Evolutionary conservation across 1,140 invertebrate genomes (phyloP), one percentile per base, ranked within the genome.

Genomic region (Pantala flavescens): DNA sequence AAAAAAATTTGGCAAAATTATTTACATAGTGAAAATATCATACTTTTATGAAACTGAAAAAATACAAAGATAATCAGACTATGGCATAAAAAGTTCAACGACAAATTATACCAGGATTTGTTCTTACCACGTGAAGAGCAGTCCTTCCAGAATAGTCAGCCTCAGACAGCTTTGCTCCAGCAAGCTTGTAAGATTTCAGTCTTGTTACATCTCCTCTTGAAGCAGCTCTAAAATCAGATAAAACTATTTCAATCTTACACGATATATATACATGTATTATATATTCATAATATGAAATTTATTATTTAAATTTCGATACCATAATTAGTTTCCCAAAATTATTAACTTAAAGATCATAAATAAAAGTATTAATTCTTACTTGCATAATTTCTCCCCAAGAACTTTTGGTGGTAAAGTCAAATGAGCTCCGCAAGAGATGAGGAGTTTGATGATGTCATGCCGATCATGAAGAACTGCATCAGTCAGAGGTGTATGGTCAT

Each of bases 341-440:
- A 7, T 9, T 5, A 36, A 36, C 28, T 36, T 36, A 36, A 36
- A 36, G 2, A 5, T 9, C 28, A 36, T 36, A 9, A 36, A 36
- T 9, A 36, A 36, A 9, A 36, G 9, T 36, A 3, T n/a, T 28
- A 9, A 16, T 5, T 43, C 76, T 77, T 80, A 84, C 55, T 84
- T 80, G 78, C 88, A 89, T 71, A 91, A 81, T 75, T 86, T 84
- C 71, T 88, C 86, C 0, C 87, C 89, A 11, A 90, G 80, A 21
- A 84, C 85, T 0, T 80, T 81, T 12, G 85, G 82, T 2, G 79
- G 76, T 5, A 80, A 74, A 3, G 80, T 81, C 28, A 91, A 78
- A 80, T 90, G 86, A 16, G 89, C 89, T 0, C 90, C 90, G 78
- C 89, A 90, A 73, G 87, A 83, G 12, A 86, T 79, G 0, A 92